Percentiles rank a stretch among this genome's conserved stretches.
These are phyloP conservation scores for Teleogryllus oceanicus DNA, from an alignment of 2,888 invertebrate species.

Conservation along the genomic window DNA sequence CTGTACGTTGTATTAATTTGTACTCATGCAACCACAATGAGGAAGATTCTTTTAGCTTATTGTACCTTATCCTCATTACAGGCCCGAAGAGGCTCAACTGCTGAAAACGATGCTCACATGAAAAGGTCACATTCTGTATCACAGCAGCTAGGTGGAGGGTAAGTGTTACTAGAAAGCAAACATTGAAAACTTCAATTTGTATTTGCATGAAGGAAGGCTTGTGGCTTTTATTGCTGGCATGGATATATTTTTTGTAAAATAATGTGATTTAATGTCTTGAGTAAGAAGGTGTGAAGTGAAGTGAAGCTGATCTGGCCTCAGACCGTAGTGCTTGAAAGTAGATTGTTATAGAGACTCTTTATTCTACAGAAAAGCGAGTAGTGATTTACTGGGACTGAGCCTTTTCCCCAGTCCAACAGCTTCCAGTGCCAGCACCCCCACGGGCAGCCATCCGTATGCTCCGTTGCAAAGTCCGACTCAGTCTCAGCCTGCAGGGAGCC, in stretches of 20 bases:
- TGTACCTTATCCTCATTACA: conserved; percentile 38
- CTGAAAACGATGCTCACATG: conserved; percentile 62
- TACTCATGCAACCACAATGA: not conserved
- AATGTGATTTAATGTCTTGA: too few relatives aligned
- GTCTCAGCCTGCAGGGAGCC: conserved; percentile 43
- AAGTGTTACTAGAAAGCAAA: conserved; percentile 45
- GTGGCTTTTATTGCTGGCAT: too few relatives aligned
- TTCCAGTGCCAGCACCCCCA: conserved; percentile 75
- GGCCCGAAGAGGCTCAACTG: conserved; percentile 65
- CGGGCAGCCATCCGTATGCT: conserved; percentile 75
- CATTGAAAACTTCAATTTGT: not conserved
- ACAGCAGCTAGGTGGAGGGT: conserved; percentile 62
- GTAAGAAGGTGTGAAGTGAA: too few relatives aligned
- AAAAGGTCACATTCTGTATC: conserved; percentile 72
- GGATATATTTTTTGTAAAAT: too few relatives aligned
- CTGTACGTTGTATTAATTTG: conserved; percentile 48
- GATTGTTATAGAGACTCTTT: not conserved
- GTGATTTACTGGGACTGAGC: conserved; percentile 74
- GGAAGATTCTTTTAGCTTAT: conserved; percentile 11
- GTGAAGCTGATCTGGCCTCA: too few relatives aligned
- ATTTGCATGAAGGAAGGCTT: not conserved
- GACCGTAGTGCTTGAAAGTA: not conserved
- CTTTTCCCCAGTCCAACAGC: conserved; percentile 76
- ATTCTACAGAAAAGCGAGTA: conserved; percentile 56
- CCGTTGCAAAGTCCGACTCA: conserved; percentile 68